Conservation (phyloP, 2,113 vertebrate species). For the Cinclus mexicanus region DNA sequence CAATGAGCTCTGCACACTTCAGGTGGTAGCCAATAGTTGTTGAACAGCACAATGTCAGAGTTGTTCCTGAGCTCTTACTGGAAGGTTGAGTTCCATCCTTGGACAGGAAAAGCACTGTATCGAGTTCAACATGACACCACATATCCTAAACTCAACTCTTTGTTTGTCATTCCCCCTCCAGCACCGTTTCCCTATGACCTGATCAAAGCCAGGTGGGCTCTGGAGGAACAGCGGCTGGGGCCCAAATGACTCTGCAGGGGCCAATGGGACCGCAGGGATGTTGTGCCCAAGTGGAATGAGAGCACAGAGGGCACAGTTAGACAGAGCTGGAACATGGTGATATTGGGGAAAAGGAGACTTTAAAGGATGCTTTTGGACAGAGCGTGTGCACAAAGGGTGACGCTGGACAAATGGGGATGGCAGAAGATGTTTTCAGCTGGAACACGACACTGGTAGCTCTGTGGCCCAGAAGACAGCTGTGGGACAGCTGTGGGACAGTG, state of each 20-base stretch:
- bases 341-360: neutral
- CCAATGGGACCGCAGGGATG: fast-evolving
- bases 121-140: fast-evolving
- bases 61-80: neutral
- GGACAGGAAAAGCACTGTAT: neutral
- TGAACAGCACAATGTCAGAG: neutral
- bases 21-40: neutral
- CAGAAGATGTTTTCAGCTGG: neutral
- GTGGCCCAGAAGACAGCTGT: neutral
- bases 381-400: fast-evolving
- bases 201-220: slow-evolving; percentile 1
- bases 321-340: neutral
- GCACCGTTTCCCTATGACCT: slow-evolving; percentile 67
- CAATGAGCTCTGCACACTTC: no score
- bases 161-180: neutral
- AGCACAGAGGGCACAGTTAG: neutral
- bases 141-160: neutral
- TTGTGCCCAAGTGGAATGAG: neutral
- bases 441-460: neutral
- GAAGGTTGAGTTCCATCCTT: neutral
- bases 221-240: neutral
- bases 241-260: fast-evolving
- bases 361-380: neutral
- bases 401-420: fast-evolving
- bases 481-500: neutral